Evolutionary conservation across 2,113 vertebrate genomes (phyloP).

Genomic region (Phaethornis superciliosus): DNA sequence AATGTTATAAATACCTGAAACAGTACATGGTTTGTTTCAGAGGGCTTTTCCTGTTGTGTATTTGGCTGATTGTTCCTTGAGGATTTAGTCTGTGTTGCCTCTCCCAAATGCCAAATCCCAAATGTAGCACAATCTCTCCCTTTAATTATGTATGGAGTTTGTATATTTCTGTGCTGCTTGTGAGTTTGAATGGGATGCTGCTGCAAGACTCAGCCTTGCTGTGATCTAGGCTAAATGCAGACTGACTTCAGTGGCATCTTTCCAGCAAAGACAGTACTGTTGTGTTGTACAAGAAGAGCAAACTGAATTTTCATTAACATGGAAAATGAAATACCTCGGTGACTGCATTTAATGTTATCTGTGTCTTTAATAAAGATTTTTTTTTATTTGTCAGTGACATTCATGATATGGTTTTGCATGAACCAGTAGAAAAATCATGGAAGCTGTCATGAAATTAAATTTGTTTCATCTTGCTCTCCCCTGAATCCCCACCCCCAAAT

Average conservation of each 20-base stretch:
- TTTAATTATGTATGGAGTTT: neutral
- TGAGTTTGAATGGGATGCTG: neutral
- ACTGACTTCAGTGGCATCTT: neutral
- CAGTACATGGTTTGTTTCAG: fast-evolving
- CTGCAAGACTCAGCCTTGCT: neutral
- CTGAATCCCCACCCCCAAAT: neutral
- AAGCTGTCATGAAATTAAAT: neutral
- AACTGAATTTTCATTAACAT: neutral
- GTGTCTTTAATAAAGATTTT: neutral
- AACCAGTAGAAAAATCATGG: neutral
- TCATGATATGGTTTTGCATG: neutral
- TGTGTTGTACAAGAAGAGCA: neutral
- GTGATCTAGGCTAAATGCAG: neutral
- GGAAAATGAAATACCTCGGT: neutral
- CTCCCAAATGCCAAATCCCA: neutral
- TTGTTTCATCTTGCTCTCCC: neutral
- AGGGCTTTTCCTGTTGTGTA: neutral
- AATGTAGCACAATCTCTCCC: neutral
- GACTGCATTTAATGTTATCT: neutral
- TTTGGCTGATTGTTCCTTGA: neutral
- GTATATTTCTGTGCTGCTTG: neutral
- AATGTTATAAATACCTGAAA: neutral
- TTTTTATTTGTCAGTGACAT: neutral
- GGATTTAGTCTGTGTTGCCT: neutral
- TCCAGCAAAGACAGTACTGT: neutral